Conservation (phyloP, 2,113 vertebrate species). For the Ailurus styani region DNA sequence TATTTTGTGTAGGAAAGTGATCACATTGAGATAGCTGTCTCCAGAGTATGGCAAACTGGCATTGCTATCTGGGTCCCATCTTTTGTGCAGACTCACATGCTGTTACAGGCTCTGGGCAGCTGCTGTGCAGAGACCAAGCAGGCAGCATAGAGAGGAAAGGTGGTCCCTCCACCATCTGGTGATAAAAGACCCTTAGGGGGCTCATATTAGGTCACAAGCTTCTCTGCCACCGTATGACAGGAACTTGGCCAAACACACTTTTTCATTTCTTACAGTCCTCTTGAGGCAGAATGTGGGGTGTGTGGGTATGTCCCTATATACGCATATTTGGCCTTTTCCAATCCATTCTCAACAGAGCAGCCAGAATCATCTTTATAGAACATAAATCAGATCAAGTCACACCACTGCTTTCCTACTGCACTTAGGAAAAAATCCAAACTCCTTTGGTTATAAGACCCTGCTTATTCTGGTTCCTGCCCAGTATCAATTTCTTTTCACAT, state of each 20-base stretch:
- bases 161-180: slow-evolving; percentile 64
- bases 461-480: neutral
- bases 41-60: slow-evolving; percentile 19
- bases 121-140: slow-evolving; percentile 62
- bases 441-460: neutral
- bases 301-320: neutral
- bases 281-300: neutral
- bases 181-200: slow-evolving; percentile 55
- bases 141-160: slow-evolving; percentile 23
- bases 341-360: slow-evolving; percentile 22
- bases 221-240: slow-evolving; percentile 51
- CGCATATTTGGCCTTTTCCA: slow-evolving; percentile 21
- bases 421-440: neutral
- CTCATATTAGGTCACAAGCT: slow-evolving; percentile 55
- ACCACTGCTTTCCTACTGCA: neutral
- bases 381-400: slow-evolving; percentile 20
- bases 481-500: neutral
- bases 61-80: neutral
- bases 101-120: slow-evolving; percentile 24
- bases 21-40: neutral
- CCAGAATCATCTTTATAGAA: slow-evolving; percentile 24
- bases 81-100: slow-evolving; percentile 15
- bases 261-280: neutral
- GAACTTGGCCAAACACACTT: slow-evolving; percentile 45
- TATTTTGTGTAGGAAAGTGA: neutral